A percentile compares a stretch with the other conserved stretches of the same genome.
Conservation (phyloP, 2,113 vertebrate species). For the Oncorhynchus mykiss region DNA sequence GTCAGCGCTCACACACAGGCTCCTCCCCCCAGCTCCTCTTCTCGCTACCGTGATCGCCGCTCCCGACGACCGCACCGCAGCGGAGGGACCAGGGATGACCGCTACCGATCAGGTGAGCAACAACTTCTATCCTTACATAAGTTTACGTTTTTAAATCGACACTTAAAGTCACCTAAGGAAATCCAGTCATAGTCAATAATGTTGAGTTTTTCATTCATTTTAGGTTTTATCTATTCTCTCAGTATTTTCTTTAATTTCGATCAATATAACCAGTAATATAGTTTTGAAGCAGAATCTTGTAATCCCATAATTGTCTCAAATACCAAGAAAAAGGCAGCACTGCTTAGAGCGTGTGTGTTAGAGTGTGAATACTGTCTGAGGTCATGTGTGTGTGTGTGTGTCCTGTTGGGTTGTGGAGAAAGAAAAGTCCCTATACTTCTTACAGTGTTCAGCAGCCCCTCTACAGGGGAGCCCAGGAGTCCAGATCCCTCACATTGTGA, state of each 20-base stretch:
- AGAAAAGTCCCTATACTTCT: not conserved
- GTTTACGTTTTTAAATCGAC: too few relatives aligned
- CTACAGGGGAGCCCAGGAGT: constrained; percentile 5
- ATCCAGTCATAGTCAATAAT: not conserved
- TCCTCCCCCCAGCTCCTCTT: constrained; percentile 61
- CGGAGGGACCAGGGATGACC: constrained; percentile 92
- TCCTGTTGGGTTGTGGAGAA: not conserved
- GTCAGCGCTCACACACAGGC: constrained; percentile 26
- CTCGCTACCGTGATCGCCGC: constrained; percentile 80
- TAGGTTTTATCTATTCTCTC: not conserved
- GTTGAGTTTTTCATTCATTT: not conserved
- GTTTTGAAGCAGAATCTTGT: constrained; percentile 10
- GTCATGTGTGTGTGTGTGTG: not conserved
- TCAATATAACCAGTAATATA: not conserved
- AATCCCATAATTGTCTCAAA: constrained; percentile 35
- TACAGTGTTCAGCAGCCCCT: not conserved
- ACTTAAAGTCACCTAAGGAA: not conserved
- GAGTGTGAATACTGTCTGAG: not conserved
- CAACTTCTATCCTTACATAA: not conserved
- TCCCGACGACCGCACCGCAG: constrained; percentile 63
- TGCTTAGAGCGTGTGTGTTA: not conserved
- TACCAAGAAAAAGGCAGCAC: constrained; percentile 38
- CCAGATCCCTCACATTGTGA: constrained; percentile 25
- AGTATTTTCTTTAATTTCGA: not conserved
- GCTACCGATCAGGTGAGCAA: constrained; percentile 88